Conservation (phyloP, 2,888 invertebrate genomes). For the Xanthostigma xanthostigma region DNA sequence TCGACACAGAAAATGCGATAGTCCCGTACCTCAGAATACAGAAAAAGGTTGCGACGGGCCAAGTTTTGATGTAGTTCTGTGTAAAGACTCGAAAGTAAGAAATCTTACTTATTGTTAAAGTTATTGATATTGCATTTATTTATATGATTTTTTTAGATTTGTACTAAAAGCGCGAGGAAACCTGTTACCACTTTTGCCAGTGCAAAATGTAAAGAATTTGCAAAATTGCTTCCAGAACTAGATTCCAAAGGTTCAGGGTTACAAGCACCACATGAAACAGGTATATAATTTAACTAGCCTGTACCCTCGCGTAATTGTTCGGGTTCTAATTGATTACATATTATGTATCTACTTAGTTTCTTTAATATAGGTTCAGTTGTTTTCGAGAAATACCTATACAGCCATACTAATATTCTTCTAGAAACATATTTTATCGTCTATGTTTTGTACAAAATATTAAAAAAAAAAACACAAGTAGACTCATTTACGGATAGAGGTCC, state of each 20-base stretch:
- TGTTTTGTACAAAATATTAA: too few relatives aligned
- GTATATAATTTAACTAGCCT: constrained; percentile 20
- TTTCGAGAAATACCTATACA: too few relatives aligned
- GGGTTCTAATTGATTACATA: too few relatives aligned
- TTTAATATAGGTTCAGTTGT: too few relatives aligned
- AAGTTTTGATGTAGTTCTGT: constrained; percentile 47
- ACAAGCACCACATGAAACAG: constrained; percentile 57
- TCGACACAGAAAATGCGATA: constrained; percentile 40
- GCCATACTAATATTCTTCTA: too few relatives aligned
- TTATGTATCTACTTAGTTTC: too few relatives aligned
- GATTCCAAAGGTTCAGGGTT: constrained; percentile 52
- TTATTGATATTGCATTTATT: background rate
- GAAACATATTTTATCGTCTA: too few relatives aligned
- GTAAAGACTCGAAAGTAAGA: constrained; percentile 45
- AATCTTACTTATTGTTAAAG: background rate
- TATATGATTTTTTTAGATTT: constrained; percentile 21
- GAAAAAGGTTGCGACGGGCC: constrained; percentile 44
- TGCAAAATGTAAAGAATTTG: constrained; percentile 46
- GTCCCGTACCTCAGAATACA: constrained; percentile 32
- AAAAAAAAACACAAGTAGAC: too few relatives aligned
- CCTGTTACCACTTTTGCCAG: constrained; percentile 42
- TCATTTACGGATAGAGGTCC: background rate
- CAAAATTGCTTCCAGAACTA: constrained; percentile 40
- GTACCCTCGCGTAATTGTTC: too few relatives aligned
- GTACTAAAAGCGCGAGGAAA: constrained; percentile 36